Base-by-base conservation (phyloP, 92 coral and sea anemone species). In the Zoanthus sociatus region DNA sequence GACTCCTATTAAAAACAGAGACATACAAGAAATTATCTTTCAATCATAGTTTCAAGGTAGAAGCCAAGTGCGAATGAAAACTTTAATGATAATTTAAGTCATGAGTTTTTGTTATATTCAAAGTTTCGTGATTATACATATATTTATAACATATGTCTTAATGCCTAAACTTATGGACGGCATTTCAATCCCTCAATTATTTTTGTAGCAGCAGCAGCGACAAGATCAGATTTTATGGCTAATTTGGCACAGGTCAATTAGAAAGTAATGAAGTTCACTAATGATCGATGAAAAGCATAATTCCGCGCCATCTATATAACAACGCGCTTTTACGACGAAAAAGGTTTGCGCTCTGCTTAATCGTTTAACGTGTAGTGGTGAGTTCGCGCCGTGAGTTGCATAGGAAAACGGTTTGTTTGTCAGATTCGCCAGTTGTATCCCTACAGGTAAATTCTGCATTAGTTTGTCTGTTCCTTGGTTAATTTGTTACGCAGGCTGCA, bases 231-330 rank as follows among this genome's bases (percentile, higher is more conserved):
- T 37, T 20, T 42, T 78, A 32, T 61, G 63, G 53, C 64, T 45
- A 56, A 26, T 54, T 55, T 15, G 18, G 7, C 51, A 60, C 37
- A 78, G 84, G 72, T 78, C 55, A 78, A 37, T 78, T 78, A 78
- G 71, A 78, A 78, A 58, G 72, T 78, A 33, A n/a, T 37, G 84
- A 78, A 42, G 71, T 18, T 61, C 61, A 69, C 72, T 33, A 50
- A 16, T 78, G 54, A 78, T 42, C 73, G 84, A 78, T 78, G 84
- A 78, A 58, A 78, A 78, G 30, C 84, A 58, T 30, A 61, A 11
- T 46, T 18, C 30, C 4, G 4, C 31, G 54, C 7, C 72, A 5
- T 5, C 84, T 50, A 50, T 78, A 78, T 78, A 78, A 78, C 12
- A 78, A 50, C 53, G 60, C n/a, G 9, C 55, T 33, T 63, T 21